Conservation (phyloP, 2,888 invertebrate species). For the Abrostola tripartita region DNA sequence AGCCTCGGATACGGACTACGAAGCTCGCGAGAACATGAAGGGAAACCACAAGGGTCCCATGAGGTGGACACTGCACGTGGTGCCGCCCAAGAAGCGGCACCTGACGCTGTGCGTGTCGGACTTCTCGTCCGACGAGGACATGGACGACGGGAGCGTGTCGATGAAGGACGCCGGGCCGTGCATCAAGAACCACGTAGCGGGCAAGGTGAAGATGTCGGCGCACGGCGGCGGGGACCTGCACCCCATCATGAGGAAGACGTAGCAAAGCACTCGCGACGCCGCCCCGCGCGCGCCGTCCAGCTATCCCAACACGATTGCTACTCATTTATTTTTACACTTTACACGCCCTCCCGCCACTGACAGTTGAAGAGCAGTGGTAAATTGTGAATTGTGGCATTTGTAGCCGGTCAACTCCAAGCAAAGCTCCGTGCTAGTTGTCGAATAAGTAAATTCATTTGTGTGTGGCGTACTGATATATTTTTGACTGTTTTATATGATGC, state of each 20-base stretch:
- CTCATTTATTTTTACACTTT: slow-evolving; percentile 64
- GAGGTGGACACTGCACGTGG: slow-evolving; percentile 79
- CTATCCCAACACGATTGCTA: slow-evolving; percentile 50
- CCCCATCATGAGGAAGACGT: slow-evolving; percentile 81
- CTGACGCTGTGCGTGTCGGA: slow-evolving; percentile 79
- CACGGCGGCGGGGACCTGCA: slow-evolving; percentile 84
- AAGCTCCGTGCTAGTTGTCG: slow-evolving; percentile 40
- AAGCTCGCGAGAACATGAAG: slow-evolving; percentile 70
- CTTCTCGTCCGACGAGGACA: slow-evolving; percentile 81
- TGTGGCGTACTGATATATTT: slow-evolving; percentile 61
- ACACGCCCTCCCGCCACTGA: slow-evolving; percentile 64
- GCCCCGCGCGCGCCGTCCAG: slow-evolving; percentile 30
- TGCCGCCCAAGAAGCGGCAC: slow-evolving; percentile 81
- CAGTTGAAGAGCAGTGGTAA: slow-evolving; percentile 54
- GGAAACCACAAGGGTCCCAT: slow-evolving; percentile 73
- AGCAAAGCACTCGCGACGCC: slow-evolving; percentile 50
- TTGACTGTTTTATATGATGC: slow-evolving; percentile 62
- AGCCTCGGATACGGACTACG: slow-evolving; percentile 83
- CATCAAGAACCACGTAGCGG: slow-evolving; percentile 70
- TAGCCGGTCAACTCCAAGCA: slow-evolving; percentile 47
- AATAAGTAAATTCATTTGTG: slow-evolving; percentile 56
- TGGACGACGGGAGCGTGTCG: slow-evolving; percentile 68
- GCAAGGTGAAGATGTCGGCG: slow-evolving; percentile 78
- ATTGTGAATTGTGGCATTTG: slow-evolving; percentile 48
- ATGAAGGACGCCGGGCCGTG: slow-evolving; percentile 77